Conservation (phyloP, 2,888 invertebrate genomes). For the Amorpha juglandis region DNA sequence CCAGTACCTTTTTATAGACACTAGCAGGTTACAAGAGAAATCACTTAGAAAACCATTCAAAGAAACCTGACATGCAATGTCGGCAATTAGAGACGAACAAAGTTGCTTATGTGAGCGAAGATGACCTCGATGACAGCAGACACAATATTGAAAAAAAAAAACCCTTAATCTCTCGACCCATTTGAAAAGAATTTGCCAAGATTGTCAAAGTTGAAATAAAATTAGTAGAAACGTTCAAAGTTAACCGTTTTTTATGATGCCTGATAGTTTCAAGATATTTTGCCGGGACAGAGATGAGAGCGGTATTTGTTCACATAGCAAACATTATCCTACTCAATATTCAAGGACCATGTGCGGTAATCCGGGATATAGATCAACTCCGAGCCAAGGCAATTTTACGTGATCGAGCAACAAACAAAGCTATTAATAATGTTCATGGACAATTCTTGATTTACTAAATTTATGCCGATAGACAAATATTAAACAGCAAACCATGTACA, state of each 20-base stretch:
- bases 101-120: slow-evolving; percentile 35
- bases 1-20: slow-evolving; percentile 45
- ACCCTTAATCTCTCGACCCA: slow-evolving; percentile 12
- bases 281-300: background rate
- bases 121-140: slow-evolving; percentile 41
- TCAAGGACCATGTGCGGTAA: slow-evolving; percentile 16
- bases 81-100: slow-evolving; percentile 33
- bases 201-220: background rate
- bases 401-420: slow-evolving; percentile 15
- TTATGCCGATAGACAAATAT: background rate
- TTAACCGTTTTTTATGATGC: background rate
- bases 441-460: background rate
- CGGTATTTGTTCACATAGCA: slow-evolving; percentile 8
- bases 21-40: slow-evolving; percentile 55
- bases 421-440: slow-evolving; percentile 18
- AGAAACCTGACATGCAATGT: slow-evolving; percentile 41
- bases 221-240: background rate
- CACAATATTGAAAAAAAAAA: slow-evolving; percentile 31
- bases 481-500: background rate
- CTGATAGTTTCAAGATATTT: background rate
- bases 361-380: slow-evolving; percentile 16
- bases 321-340: slow-evolving; percentile 13
- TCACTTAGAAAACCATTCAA: slow-evolving; percentile 47
- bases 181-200: slow-evolving; percentile 10
- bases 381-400: background rate